Conservation (phyloP, 1,140 invertebrate genomes). For the Dolichoris vasculosae region DNA sequence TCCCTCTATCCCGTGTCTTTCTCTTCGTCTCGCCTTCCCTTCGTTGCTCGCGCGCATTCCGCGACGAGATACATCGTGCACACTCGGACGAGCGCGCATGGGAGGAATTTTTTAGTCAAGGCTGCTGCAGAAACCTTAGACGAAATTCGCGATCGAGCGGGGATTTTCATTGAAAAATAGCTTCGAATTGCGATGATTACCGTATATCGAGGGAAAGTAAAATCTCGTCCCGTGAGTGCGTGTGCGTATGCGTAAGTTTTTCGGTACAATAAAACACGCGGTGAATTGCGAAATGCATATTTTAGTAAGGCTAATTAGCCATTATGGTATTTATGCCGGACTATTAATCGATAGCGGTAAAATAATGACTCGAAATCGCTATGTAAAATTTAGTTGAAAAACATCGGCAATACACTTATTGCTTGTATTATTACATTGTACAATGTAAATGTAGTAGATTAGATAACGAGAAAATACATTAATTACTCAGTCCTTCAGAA, state of each 20-base stretch:
- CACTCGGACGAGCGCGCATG: constrained; percentile 24
- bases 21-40: constrained; percentile 36
- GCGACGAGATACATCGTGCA: constrained; percentile 43
- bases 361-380: not conserved
- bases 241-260: not conserved
- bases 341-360: not conserved
- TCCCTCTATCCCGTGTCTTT: not conserved
- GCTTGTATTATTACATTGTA: not conserved
- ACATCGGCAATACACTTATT: not conserved
- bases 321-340: not conserved
- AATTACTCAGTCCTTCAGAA: not conserved
- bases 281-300: not conserved
- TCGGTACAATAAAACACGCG: not conserved
- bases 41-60: constrained; percentile 47
- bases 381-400: not conserved
- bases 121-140: constrained; percentile 45
- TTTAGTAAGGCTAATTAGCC: not conserved
- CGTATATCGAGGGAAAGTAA: too few relatives aligned
- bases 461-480: constrained; percentile 8
- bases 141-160: not conserved
- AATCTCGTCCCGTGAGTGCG: too few relatives aligned
- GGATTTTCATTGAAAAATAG: not conserved
- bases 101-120: constrained; percentile 36
- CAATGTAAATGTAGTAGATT: not conserved
- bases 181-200: too few relatives aligned